Conservation (phyloP, 2,888 invertebrate genomes). For the Oligia strigilis region DNA sequence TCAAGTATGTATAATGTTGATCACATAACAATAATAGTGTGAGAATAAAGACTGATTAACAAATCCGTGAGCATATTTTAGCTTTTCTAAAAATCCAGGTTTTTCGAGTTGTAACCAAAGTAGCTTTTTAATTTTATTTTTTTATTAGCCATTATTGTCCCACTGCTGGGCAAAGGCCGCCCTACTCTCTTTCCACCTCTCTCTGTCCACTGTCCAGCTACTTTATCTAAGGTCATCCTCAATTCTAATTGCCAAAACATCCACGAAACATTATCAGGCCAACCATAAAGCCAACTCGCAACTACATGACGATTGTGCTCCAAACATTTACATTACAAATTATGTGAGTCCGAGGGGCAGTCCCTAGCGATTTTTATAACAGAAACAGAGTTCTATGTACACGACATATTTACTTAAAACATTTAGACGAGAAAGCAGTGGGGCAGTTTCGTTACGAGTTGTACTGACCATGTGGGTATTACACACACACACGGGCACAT, state of each 20-base stretch:
- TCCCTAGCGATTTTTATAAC: constrained; percentile 72
- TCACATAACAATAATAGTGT: no score
- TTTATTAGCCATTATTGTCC: no score
- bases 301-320: constrained; percentile 45
- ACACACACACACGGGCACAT: neutral
- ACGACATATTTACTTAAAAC: constrained; percentile 52
- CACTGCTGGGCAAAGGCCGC: no score
- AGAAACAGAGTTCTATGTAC: constrained; percentile 31
- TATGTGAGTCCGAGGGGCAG: constrained; percentile 70
- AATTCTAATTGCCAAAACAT: constrained; percentile 38
- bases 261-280: constrained; percentile 5
- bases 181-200: no score
- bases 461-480: neutral
- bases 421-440: constrained; percentile 31
- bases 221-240: neutral
- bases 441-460: constrained; percentile 11
- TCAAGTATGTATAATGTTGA: no score
- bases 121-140: no score
- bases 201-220: neutral
- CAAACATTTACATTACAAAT: constrained; percentile 77
- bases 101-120: no score
- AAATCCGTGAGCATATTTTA: no score
- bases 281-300: constrained; percentile 35
- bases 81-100: no score
- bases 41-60: no score